Evolutionary conservation across 2,797 vertebrate species (phyloP), one percentile per base, ranked within the genome.

Genomic region (Accipiter fasciatus): DNA sequence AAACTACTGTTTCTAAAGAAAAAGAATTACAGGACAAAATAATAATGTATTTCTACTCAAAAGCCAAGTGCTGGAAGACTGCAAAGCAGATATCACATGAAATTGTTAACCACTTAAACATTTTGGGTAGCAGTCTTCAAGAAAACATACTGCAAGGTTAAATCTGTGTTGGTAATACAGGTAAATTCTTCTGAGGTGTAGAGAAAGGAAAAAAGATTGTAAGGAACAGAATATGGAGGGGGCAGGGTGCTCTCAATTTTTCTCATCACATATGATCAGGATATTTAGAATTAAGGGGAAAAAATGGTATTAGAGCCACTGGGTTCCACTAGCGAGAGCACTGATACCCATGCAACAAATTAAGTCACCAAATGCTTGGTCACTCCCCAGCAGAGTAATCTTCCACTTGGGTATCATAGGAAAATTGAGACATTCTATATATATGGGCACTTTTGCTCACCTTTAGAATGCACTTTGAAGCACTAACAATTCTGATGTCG

Each of bases 401-500:
- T 50, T 21, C 29, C 17, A 13, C 12, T 21, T 13, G 14, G 24
- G 39, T 25, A 40, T 0, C 0, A 0, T 4, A 67, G 47, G 46
- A 64, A 31, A 70, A 47, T 4, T 5, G 29, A 35, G 20, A n/a
- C 2, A 0, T 19, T 72, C 5, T 19, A 8, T 3, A 15, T 3
- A 15, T 2, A 12, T 3, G 10, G 17, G n/a, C 15, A 22, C 19
- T 42, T 26, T 3, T 35, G 50, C 39, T 84, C 26, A 82, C 13
- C 65, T 70, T 46, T 50, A n/a, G 17, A 40, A 46, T 1, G 9
- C 15, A 24, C 39, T 20, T n/a, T 9, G 31, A 70, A 40, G 75
- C 82, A 75, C 40, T 44, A 59, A 25, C 39, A 54, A 20, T 21
- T 46, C 71, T 40, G 29, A 44, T 5, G 20, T 37, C 1, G 0